These are phyloP conservation scores for Caloenas nicobarica DNA, from an alignment of 2,113 vertebrate species.

Conservation along the genomic window DNA sequence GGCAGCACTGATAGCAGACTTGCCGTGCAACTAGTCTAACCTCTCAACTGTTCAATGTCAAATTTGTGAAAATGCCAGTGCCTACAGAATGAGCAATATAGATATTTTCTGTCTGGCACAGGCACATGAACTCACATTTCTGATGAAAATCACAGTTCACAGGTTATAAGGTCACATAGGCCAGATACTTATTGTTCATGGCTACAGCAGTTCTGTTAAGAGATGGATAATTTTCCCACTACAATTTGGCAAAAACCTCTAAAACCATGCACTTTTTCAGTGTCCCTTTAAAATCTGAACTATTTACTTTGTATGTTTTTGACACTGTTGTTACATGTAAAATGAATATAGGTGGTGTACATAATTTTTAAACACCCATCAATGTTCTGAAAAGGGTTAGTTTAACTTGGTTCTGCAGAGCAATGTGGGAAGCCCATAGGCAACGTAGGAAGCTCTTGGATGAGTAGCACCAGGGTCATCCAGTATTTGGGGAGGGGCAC, in stretches of 20 bases:
- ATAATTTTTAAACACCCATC: background rate
- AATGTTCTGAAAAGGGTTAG: background rate
- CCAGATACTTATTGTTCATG: background rate
- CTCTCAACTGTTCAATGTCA: background rate
- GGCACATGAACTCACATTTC: background rate
- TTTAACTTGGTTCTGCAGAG: background rate
- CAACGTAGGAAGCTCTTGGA: background rate
- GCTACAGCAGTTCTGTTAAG: background rate
- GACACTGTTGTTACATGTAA: background rate
- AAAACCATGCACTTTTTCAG: background rate
- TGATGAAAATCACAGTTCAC: background rate
- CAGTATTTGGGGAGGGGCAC: background rate
- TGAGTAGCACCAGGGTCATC: background rate
- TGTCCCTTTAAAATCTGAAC: background rate
- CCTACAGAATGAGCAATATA: background rate
- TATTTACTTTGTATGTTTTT: background rate
- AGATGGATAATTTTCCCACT: background rate
- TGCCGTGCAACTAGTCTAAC: background rate
- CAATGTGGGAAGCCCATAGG: background rate
- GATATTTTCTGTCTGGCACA: background rate
- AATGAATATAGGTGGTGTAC: background rate
- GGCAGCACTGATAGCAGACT: background rate
- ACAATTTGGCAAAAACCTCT: background rate
- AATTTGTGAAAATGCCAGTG: background rate
- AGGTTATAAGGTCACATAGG: background rate